Evolutionary conservation across 2,888 invertebrate genomes (phyloP).

Genomic region (Agrotis ipsilon): DNA sequence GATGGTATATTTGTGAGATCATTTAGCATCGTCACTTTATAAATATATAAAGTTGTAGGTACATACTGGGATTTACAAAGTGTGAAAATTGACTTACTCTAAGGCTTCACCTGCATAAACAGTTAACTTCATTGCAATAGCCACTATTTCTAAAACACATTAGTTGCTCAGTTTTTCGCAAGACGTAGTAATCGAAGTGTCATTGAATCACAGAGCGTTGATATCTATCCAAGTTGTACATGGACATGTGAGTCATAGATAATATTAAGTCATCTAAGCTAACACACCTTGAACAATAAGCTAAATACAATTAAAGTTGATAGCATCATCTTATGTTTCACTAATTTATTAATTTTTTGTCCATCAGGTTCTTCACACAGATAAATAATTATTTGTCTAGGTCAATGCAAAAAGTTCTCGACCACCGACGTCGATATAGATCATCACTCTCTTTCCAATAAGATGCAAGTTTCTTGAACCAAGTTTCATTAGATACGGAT

Average conservation of each 20-base stretch:
- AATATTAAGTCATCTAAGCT: slow-evolving; percentile 55
- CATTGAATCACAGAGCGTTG: slow-evolving; percentile 28
- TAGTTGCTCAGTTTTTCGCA: slow-evolving; percentile 20
- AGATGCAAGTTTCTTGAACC: slow-evolving; percentile 57
- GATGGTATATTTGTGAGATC: slow-evolving; percentile 27
- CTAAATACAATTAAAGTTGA: slow-evolving; percentile 67
- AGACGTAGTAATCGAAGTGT: slow-evolving; percentile 31
- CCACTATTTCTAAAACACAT: slow-evolving; percentile 22
- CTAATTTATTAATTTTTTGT: slow-evolving; percentile 9
- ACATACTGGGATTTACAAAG: slow-evolving; percentile 25
- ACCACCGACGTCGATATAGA: slow-evolving; percentile 19
- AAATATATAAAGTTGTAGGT: too few species aligned
- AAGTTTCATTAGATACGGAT: slow-evolving; percentile 62
- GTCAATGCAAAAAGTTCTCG: background rate
- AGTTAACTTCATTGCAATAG: slow-evolving; percentile 26
- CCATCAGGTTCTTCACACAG: background rate
- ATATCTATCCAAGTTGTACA: slow-evolving; percentile 37
- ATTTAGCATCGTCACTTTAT: slow-evolving; percentile 14
- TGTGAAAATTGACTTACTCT: slow-evolving; percentile 30
- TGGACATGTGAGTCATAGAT: slow-evolving; percentile 56
- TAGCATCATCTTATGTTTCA: slow-evolving; percentile 38
- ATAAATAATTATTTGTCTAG: background rate
- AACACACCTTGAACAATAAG: slow-evolving; percentile 45
- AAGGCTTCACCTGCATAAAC: slow-evolving; percentile 9
- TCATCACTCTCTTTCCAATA: slow-evolving; percentile 32